Base-by-base conservation (phyloP, 2,797 vertebrate species). In the Scolopax rusticola region DNA sequence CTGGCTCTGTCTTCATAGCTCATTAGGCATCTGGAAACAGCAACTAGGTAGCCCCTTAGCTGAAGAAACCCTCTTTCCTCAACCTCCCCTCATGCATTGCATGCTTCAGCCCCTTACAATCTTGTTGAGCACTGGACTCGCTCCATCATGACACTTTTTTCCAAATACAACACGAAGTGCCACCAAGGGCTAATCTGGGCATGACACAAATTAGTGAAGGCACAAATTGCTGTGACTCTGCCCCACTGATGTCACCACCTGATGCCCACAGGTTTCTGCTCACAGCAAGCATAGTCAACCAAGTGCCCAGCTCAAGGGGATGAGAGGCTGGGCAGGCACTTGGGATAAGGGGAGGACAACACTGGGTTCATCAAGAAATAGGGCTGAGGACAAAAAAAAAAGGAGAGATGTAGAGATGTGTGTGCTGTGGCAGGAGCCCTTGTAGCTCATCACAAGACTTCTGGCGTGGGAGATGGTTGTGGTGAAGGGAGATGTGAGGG, bases 21-120 rank as follows among this genome's bases (percentile, higher is more conserved):
- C 60, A 53, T 82, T 63, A 63, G 43, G 77, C 54, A 88, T 63
- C 23, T 71, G 70, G 84, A 84, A 91, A 51, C 27, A 50, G 50
- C 67, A 92, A 73, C 59, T 84, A 82, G 51, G 27, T 20, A 76
- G 67, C 45, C 23, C 6, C 9, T 84, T 48, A 53, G 17, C 33
- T 59, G 63, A 61, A 57, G 11, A 90, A 84, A 40, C 5, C 12
- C 43, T 18, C 41, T 51, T 81, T 15, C 45, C 19, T 63, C 61
- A 47, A 30, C 57, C 11, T 65, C 8, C 8, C 16, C 28, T 92
- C 8, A 3, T 25, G 23, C 15, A 45, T 19, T 1, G 0, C 1
- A 3, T 76, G 17, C 32, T 87, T 50, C 50, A 57, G 70, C 36
- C n/a, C 28, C 20, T 88, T 57, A 45, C 2, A 4, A 13, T 51